Base-by-base conservation (phyloP, 2,113 vertebrate genomes). In the Oryzias melastigma region DNA sequence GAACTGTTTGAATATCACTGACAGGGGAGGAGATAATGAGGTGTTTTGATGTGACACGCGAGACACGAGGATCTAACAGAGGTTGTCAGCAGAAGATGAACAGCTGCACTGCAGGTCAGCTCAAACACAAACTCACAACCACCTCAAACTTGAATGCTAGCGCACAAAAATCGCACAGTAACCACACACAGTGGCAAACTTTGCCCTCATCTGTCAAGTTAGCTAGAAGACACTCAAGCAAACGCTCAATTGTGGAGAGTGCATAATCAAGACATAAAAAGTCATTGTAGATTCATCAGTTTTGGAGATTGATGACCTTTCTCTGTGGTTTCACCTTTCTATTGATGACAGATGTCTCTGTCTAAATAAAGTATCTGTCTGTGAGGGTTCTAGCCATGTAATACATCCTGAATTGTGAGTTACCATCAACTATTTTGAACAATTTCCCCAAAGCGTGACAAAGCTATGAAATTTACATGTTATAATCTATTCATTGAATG, bases 11-110 rank as follows among this genome's bases (percentile, higher is more conserved):
- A 86, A 82, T 88, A 75, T 67, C 82, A 85, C 74, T 80, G 87
- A 87, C 84, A 83, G 75, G 77, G 71, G 75, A 79, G 78, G 81
- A 88, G 84, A 84, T 91, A 90, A 90, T 91, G 87, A 92, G 85
- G 75, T 73, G 69, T 85, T 91, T 91, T 91, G 87, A 91, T 90
- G 88, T 89, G 88, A 87, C 86, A 81, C 74, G 53, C 66, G 75
- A 81, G 84, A 90, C 74, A 63, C 77, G 73, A 73, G 54, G 84
- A 85, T 91, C 78, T 81, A 82, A 90, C 82, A 82, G 80, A 87
- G 68, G 80, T 74, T 84, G 84, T 84, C 81, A 77, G 75, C 81
- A 53, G 48, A 60, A 74, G 68, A 66, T 76, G 81, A 68, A 65
- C 45, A 48, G 78, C 75, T 85, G 75, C 73, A 78, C 79, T 67